These are phyloP conservation scores for Elegia similella DNA, from an alignment of 2,888 invertebrate species.

Conservation along the genomic window DNA sequence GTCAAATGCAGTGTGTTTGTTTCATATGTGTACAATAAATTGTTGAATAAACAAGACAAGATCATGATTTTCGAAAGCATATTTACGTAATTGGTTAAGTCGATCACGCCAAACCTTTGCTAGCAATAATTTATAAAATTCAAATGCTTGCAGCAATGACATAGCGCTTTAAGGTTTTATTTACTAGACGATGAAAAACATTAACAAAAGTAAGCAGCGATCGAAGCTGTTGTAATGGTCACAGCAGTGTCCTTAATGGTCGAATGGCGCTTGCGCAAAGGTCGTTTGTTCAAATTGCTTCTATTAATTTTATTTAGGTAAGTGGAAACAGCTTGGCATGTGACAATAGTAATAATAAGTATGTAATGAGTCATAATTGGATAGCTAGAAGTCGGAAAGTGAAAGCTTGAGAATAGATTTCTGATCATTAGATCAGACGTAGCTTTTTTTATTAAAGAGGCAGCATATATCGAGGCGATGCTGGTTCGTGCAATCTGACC, in stretches of 20 bases:
- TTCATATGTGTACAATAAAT: background rate
- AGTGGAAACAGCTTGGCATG: constrained; percentile 38
- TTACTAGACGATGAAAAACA: constrained; percentile 33
- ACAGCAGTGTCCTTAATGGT: constrained; percentile 63
- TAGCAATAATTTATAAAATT: constrained; percentile 37
- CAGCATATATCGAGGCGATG: background rate
- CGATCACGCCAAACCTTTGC: constrained; percentile 37
- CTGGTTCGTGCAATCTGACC: constrained; percentile 6
- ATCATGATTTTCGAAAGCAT: constrained; percentile 38
- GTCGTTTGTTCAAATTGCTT: constrained; percentile 58
- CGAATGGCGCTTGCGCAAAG: constrained; percentile 64
- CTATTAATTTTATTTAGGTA: constrained; percentile 46
- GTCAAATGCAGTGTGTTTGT: background rate
- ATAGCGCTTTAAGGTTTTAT: constrained; percentile 37
- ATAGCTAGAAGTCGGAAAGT: constrained; percentile 45
- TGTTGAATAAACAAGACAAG: constrained; percentile 19
- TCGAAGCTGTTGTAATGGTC: constrained; percentile 53
- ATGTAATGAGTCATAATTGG: constrained; percentile 22
- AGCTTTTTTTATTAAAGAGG: constrained; percentile 30
- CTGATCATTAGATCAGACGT: constrained; percentile 34
- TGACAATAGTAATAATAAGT: constrained; percentile 30
- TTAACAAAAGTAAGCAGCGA: constrained; percentile 41
- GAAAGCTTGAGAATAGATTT: constrained; percentile 51
- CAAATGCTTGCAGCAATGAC: constrained; percentile 32
- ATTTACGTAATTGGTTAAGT: constrained; percentile 37